Conservation (phyloP, 2,113 vertebrate genomes). For the Mesocricetus auratus region DNA sequence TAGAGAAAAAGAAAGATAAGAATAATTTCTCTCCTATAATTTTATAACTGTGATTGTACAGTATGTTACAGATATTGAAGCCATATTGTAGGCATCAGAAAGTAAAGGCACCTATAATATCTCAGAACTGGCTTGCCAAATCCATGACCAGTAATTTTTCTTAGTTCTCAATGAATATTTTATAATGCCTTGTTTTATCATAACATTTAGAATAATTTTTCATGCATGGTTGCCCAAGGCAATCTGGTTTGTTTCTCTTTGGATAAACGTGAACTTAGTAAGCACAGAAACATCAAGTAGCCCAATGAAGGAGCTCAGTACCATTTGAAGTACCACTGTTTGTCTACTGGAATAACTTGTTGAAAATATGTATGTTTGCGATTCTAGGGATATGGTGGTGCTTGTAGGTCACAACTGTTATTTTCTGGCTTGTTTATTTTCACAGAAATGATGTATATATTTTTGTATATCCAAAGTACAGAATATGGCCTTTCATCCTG, state of each 20-base stretch:
- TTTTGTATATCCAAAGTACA: neutral
- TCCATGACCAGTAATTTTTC: neutral
- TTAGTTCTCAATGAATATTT: neutral
- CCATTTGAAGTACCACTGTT: neutral
- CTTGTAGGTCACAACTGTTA: neutral
- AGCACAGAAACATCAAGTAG: neutral
- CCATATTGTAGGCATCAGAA: neutral
- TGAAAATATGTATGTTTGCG: neutral
- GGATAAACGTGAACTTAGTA: neutral
- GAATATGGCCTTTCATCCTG: neutral
- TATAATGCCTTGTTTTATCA: neutral
- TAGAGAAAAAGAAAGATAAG: neutral
- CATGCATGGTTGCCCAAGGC: neutral
- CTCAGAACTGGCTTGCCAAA: neutral
- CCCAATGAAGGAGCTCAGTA: neutral
- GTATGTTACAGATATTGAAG: accelerated
- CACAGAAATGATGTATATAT: neutral
- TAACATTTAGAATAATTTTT: neutral
- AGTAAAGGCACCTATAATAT: neutral
- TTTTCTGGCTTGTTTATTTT: constrained; percentile 45
- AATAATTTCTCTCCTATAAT: neutral
- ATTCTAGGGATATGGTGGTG: neutral
- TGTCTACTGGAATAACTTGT: neutral
- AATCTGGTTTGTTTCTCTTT: neutral
- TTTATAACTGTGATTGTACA: neutral